These are phyloP conservation scores for Cydia amplana DNA, from an alignment of 1,140 invertebrate species.

Conservation along the genomic window DNA sequence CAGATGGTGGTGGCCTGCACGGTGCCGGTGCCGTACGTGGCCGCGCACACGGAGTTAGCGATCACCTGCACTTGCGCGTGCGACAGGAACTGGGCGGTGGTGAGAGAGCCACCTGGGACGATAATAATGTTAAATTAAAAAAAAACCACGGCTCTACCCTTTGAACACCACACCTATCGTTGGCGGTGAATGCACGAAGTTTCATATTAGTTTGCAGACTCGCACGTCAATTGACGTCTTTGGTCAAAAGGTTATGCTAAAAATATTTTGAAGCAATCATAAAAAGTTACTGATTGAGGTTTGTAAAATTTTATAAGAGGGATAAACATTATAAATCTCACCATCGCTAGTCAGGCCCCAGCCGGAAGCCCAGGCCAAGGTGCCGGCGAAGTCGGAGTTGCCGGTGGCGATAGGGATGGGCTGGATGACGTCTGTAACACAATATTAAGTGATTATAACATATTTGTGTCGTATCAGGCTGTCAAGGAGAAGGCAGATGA, in stretches of 20 bases:
- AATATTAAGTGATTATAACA: neutral
- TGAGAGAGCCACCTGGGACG: constrained; percentile 41
- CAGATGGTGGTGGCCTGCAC: constrained; percentile 45
- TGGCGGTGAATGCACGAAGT: neutral
- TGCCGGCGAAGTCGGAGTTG: constrained; percentile 42
- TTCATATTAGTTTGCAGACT: too few species aligned
- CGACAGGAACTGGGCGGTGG: constrained; percentile 42
- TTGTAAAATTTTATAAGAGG: too few species aligned
- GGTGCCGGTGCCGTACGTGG: constrained; percentile 38
- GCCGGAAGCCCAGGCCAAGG: constrained; percentile 44
- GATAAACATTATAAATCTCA: constrained; percentile 36
- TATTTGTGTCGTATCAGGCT: too few species aligned
- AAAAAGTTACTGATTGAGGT: too few species aligned
- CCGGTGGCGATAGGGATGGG: constrained; percentile 47
- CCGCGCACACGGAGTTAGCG: constrained; percentile 46
- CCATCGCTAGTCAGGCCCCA: constrained; percentile 49
- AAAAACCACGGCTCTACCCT: neutral
- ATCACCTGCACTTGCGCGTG: constrained; percentile 53
- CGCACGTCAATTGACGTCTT: too few species aligned
- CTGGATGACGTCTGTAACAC: constrained; percentile 42
- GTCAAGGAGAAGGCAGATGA: too few species aligned
- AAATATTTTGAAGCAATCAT: neutral
- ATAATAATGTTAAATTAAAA: too few species aligned
- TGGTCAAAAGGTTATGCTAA: neutral
- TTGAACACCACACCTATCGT: neutral